Evolutionary conservation across 1,140 invertebrate genomes (phyloP), one percentile per base, ranked within the genome.

Genomic region (Sinella curviseta): DNA sequence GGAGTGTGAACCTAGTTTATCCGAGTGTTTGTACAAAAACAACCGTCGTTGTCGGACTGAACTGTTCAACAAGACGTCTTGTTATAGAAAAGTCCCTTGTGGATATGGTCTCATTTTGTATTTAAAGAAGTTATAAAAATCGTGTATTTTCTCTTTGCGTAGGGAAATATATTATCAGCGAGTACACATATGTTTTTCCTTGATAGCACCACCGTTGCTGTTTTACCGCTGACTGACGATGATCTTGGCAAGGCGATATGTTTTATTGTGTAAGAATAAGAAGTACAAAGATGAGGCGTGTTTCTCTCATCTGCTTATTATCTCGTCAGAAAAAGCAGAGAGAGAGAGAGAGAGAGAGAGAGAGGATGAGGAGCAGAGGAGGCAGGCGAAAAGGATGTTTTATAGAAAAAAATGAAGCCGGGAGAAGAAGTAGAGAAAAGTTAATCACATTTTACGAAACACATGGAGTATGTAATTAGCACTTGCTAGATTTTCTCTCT

Each of bases 381-480:
- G n/a, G n/a, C n/a, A n/a, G n/a, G n/a, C n/a, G n/a, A n/a, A n/a
- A n/a, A n/a, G n/a, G n/a, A n/a, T n/a, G n/a, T n/a, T n/a, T n/a
- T n/a, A n/a, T n/a, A n/a, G n/a, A n/a, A n/a, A n/a, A n/a, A n/a
- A n/a, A n/a, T n/a, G n/a, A n/a, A n/a, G n/a, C n/a, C 26, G 16
- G 57, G 16, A 26, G 57, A 65, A 26, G 39, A 65, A 26, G 67
- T 34, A 26, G 77, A 82, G n/a, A n/a, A n/a, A 81, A 77, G 77
- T 82, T 82, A 78, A 82, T 82, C 82, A 82, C 79, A 82, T 82
- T 80, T n/a, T 82, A 78, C 80, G 79, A 82, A 80, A 81, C 75
- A 78, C 77, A 79, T 82, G 78, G 73, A 82, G 76, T 76, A 74
- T 80, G 79, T 82, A 82, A 82, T 82, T 82, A 82, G 82, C 79